Evolutionary conservation across 2,113 vertebrate species (phyloP).

Genomic region (Cheirogaleus medius): DNA sequence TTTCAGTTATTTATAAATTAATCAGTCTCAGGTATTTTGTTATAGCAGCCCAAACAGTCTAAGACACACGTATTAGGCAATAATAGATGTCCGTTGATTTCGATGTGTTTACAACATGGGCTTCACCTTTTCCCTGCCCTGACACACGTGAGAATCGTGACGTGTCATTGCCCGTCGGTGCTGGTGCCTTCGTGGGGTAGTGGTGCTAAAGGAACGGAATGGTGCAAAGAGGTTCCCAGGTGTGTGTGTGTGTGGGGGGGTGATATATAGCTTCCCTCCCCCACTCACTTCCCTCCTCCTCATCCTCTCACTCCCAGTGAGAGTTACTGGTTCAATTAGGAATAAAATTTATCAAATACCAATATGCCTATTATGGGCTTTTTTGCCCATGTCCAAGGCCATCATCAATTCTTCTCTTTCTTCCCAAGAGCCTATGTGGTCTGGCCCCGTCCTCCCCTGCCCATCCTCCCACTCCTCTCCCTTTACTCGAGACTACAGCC

Average conservation of each 20-base stretch:
- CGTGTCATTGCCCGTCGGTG: fast-evolving
- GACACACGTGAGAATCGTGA: fast-evolving
- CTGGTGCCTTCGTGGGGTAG: fast-evolving
- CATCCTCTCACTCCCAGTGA: too few species aligned
- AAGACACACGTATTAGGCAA: neutral
- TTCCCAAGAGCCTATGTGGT: fast-evolving
- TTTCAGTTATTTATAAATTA: neutral
- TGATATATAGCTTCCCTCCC: too few species aligned
- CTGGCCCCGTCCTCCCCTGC: neutral
- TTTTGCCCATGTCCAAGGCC: neutral
- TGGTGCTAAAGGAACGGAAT: neutral
- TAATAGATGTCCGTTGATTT: neutral
- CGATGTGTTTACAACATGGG: fast-evolving
- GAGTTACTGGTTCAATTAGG: neutral
- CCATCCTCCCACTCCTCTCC: neutral
- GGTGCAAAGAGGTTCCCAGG: neutral
- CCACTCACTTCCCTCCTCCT: too few species aligned
- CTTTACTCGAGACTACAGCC: neutral
- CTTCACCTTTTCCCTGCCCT: neutral
- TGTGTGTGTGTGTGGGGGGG: too few species aligned
- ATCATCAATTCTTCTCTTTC: neutral
- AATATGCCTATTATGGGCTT: neutral
- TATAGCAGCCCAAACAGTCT: too few species aligned
- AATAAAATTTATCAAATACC: neutral
- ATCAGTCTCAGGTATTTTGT: neutral